Evolutionary conservation across 1,140 invertebrate species (phyloP).

Genomic region (Archegozetes longisetosus): DNA sequence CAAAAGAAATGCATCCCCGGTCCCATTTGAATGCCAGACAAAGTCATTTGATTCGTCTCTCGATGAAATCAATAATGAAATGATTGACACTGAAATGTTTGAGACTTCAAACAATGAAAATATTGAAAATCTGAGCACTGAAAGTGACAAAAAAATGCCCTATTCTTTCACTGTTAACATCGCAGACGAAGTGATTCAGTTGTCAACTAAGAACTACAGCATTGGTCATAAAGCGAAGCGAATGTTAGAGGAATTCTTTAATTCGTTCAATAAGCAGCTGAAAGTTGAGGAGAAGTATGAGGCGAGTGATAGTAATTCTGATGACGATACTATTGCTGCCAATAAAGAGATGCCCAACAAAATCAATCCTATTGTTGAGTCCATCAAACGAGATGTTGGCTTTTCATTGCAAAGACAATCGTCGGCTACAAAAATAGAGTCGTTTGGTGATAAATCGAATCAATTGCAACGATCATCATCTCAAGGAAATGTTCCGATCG

Average conservation of each 20-base stretch:
- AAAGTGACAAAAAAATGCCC: background rate
- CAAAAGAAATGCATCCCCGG: conserved; percentile 71
- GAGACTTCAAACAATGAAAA: too few relatives aligned
- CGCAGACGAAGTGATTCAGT: background rate
- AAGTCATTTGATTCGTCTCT: background rate
- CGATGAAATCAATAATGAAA: background rate
- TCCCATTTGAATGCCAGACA: conserved; percentile 25
- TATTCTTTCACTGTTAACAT: background rate
- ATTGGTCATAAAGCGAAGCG: background rate
- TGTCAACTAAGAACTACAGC: background rate
- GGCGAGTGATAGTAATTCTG: background rate
- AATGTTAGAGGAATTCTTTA: background rate
- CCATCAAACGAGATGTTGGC: too few relatives aligned
- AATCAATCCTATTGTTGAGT: too few relatives aligned
- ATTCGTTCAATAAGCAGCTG: too few relatives aligned
- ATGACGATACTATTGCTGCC: background rate
- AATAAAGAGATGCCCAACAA: too few relatives aligned
- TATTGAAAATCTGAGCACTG: background rate
- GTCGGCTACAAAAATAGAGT: background rate
- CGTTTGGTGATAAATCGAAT: background rate
- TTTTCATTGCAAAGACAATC: background rate
- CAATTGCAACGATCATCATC: background rate
- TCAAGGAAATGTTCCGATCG: background rate
- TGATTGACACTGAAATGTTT: background rate
- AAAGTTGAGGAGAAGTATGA: background rate